Conservation (phyloP, 2,797 vertebrate genomes). For the Gambelia wislizenii region DNA sequence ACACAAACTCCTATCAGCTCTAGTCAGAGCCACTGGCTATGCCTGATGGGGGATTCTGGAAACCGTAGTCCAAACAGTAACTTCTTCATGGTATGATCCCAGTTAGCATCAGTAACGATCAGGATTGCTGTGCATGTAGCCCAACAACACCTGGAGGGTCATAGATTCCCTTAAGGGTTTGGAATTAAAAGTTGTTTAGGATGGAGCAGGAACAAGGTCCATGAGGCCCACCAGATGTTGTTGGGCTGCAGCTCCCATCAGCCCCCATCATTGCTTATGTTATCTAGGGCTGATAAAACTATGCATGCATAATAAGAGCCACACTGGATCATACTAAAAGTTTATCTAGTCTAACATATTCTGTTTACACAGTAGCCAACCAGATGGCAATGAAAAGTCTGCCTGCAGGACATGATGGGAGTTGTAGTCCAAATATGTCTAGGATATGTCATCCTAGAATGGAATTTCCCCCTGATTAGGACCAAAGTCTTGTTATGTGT, state of each 20-base stretch:
- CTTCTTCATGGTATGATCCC: background rate
- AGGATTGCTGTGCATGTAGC: background rate
- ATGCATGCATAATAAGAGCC: too few species aligned
- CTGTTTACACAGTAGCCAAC: background rate
- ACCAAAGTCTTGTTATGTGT: background rate
- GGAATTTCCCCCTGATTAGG: background rate
- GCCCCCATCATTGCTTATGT: too few species aligned
- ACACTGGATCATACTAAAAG: too few species aligned
- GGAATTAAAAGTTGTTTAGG: background rate
- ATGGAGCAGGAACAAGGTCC: background rate
- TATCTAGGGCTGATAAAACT: too few species aligned
- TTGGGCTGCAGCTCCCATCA: background rate
- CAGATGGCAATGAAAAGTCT: background rate
- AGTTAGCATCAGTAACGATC: background rate
- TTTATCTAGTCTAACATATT: too few species aligned
- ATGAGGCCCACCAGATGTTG: background rate
- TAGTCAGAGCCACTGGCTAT: too few species aligned
- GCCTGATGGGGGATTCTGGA: background rate
- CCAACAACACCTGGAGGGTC: too few species aligned
- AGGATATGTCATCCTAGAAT: background rate
- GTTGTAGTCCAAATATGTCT: background rate
- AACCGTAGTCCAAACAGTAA: too few species aligned
- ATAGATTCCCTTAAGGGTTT: too few species aligned
- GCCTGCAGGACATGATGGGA: background rate
- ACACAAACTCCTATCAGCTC: too few species aligned